phyloP scores from a whole-genome alignment of 2,797 vertebrate species.

The Notamacropus eugenii region DNA sequence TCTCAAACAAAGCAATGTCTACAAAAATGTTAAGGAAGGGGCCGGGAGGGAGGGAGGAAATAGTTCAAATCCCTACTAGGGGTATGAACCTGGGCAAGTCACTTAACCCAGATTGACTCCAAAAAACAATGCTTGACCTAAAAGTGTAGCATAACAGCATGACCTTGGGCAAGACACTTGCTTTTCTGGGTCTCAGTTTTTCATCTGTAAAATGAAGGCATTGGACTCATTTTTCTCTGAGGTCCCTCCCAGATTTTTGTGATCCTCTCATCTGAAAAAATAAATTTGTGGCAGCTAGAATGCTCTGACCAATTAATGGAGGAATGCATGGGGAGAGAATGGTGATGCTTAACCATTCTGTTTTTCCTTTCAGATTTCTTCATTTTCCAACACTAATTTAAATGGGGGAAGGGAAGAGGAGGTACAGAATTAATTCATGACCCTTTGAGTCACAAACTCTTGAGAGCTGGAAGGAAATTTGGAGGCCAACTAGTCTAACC shows the following conservation, averaged over 20 bases:
- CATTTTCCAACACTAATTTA: slow-evolving; percentile 34
- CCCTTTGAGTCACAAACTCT: background rate
- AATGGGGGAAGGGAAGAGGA: background rate
- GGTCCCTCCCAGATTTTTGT: background rate
- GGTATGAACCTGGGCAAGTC: background rate
- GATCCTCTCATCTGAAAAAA: background rate
- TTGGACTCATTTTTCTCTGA: background rate
- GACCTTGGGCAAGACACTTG: background rate
- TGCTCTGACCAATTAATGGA: slow-evolving; percentile 27
- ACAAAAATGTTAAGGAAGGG: background rate
- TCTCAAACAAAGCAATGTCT: slow-evolving; percentile 13
- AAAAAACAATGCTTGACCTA: background rate
- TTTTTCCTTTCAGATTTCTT: slow-evolving; percentile 27
- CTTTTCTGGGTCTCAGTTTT: background rate
- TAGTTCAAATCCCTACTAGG: no score
- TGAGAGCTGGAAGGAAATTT: background rate
- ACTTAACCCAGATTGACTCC: background rate
- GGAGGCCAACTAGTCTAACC: background rate
- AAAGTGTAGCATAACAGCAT: background rate
- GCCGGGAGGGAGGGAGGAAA: no score
- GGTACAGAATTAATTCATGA: background rate
- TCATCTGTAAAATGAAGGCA: background rate
- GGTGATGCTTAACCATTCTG: slow-evolving; percentile 12
- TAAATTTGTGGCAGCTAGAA: background rate
- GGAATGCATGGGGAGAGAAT: slow-evolving; percentile 5